Evolutionary conservation across 1,140 invertebrate species (phyloP).

Genomic region (Scaptomyza pallida): DNA sequence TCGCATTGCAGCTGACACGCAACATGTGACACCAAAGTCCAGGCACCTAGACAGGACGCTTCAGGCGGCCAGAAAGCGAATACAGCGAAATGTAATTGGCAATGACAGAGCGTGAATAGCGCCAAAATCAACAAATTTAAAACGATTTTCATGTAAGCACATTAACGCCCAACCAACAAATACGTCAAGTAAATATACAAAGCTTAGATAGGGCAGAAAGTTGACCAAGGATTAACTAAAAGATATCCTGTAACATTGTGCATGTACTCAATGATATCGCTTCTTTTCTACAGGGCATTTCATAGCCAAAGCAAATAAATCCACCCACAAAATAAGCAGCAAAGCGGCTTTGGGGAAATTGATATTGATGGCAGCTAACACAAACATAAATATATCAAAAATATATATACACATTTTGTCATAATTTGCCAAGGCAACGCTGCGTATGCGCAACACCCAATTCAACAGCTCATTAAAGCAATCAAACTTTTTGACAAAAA

Average conservation of each 20-base stretch:
- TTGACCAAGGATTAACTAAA: not conserved
- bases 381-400: not conserved
- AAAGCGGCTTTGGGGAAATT: conserved; percentile 51
- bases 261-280: no score
- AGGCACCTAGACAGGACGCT: conserved; percentile 19
- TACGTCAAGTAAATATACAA: conserved; percentile 28
- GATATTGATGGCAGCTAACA: conserved; percentile 58
- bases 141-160: conserved; percentile 75
- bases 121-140: conserved; percentile 74
- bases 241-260: not conserved
- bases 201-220: conserved; percentile 1
- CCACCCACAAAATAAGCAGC: conserved; percentile 21
- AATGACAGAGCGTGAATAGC: conserved; percentile 69
- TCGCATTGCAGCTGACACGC: conserved; percentile 54
- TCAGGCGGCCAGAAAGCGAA: conserved; percentile 44
- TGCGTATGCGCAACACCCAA: conserved; percentile 44
- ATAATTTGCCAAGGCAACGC: conserved; percentile 50
- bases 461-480: conserved; percentile 72
- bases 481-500: conserved; percentile 38
- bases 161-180: conserved; percentile 38
- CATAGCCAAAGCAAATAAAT: not conserved
- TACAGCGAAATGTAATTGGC: conserved; percentile 58
- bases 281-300: not conserved
- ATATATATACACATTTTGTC: conserved; percentile 41
- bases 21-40: conserved; percentile 29